Percentiles rank a stretch among this genome's conserved stretches.
phyloP scores from a whole-genome alignment of 2,888 invertebrate genomes.

The Agrotis ipsilon region DNA sequence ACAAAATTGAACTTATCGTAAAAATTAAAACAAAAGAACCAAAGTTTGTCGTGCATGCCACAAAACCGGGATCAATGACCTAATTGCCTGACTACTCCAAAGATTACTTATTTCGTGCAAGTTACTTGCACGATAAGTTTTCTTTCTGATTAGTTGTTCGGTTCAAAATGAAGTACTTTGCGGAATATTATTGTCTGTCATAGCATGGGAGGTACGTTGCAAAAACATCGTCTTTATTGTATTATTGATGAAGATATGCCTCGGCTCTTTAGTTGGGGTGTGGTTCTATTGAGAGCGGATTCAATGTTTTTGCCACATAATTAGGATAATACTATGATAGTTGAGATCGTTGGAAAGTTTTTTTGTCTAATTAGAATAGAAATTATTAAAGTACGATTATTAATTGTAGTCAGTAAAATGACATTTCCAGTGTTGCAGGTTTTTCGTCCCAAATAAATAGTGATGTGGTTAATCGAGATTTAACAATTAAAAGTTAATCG shows the following conservation, averaged over 20 bases:
- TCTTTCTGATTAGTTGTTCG: conserved; percentile 1
- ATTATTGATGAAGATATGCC: conserved; percentile 63
- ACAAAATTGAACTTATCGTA: neutral
- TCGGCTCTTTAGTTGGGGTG: conserved; percentile 13
- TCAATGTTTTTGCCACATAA: neutral
- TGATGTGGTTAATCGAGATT: no score
- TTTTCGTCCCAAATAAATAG: no score
- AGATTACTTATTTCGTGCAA: conserved; percentile 44
- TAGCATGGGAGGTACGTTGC: conserved; percentile 36
- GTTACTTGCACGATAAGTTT: conserved; percentile 48
- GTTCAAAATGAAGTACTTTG: conserved; percentile 56
- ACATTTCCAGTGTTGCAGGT: no score
- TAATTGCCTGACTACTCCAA: conserved; percentile 37
- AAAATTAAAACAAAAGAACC: neutral
- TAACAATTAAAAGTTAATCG: no score
- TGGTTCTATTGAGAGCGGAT: conserved; percentile 34
- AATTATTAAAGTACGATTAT: no score
- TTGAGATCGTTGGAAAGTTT: no score
- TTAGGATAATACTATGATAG: neutral
- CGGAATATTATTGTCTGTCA: conserved; percentile 54
- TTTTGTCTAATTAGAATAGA: no score
- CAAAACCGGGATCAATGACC: conserved; percentile 38
- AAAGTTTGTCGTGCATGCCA: conserved; percentile 11
- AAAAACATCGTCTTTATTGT: conserved; percentile 59
- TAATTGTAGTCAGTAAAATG: no score